Base-by-base conservation (phyloP, 2,113 vertebrate species). In the Pitta sordida region DNA sequence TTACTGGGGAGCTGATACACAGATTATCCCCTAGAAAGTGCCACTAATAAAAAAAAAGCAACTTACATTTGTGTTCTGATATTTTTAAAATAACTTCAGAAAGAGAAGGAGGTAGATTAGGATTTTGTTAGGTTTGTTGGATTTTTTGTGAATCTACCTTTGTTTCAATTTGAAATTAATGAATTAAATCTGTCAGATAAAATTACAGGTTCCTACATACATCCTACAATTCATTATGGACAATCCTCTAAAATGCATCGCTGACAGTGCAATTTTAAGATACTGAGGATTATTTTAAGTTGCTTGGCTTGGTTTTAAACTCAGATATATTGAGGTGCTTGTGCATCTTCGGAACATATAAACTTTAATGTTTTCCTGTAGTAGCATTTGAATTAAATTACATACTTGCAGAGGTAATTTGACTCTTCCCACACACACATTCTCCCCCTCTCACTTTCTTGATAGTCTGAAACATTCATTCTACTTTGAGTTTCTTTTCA, bases 151-250 rank as follows among this genome's bases (percentile, higher is more conserved):
- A 60, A 43, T 60, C 74, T 76, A 37, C 39, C n/a, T 84, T 79
- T 86, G n/a, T n/a, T n/a, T n/a, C n/a, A 91, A 62, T 82, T 68
- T 82, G 36, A 89, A 91, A n/a, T n/a, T n/a, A n/a, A 84, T 86
- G 20, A 83, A 74, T 43, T 89, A 82, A 59, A 92, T 87, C 39
- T 92, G 48, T 89, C 87, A 87, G 77, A 44, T 58, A 68, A 92
- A 95, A 95, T 91, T 89, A 76, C 11, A 76, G 70, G 65, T 79
- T 89, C 68, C 65, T 74, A 68, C 48, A 88, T 88, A 82, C 56
- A 34, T 44, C 22, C 30, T 55, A 26, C 17, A 73, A 85, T 58
- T 87, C 5, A 17, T 46, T 16, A 10, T 13, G 87, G 75, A 69
- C 30, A 64, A 17, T 73, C 19, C 65, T 79, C 23, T 90, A 67